Evolutionary conservation across 1,140 invertebrate species (phyloP), one percentile per base, ranked within the genome.

Genomic region (Drosophila equinoxialis): DNA sequence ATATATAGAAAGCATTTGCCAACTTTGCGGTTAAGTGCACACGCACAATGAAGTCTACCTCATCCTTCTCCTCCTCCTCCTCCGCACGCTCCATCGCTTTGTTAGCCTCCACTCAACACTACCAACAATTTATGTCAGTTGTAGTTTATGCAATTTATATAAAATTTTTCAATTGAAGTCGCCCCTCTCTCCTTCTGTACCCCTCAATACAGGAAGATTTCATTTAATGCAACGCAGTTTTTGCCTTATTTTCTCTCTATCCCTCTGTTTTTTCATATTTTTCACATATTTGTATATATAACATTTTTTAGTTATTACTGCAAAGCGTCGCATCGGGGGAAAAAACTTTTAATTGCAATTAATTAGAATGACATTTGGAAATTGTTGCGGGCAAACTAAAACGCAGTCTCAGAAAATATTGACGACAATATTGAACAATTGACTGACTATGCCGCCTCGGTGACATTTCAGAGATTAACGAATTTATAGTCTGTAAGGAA

Each of bases 71-170:
- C 20, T 20, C n/a, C n/a, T 14, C 14, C 37, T 41, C 11, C 30
- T 14, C 17, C 1, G 17, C 23, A 7, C 45, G 1, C 45, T 17
- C 45, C 8, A 5, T 42, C 41, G 39, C 17, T 39, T 11, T 17
- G 35, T 61, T 35, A 70, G 14, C 51, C 20, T 67, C 55, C 67
- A 33, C 45, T 51, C 45, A 51, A 11, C 45, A 51, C 45, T 59
- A 65, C 65, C 59, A 63, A 70, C 79, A 79, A 82, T 79, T 81
- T 82, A 81, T 72, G 69, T 45, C 60, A 71, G 59, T 14, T 64
- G 59, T 67, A 76, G 54, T 85, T 85, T 86, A 78, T 85, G 81
- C 81, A 85, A 85, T 85, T 85, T 85, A 85, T 85, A 71, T 75
- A 82, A 74, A 85, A 85, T 85, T 86, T 85, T 85, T 85, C 81